Percentiles rank a stretch among this genome's conserved stretches.
phyloP scores from a whole-genome alignment of 2,888 invertebrate genomes.

The Chromoteleia sp. region DNA sequence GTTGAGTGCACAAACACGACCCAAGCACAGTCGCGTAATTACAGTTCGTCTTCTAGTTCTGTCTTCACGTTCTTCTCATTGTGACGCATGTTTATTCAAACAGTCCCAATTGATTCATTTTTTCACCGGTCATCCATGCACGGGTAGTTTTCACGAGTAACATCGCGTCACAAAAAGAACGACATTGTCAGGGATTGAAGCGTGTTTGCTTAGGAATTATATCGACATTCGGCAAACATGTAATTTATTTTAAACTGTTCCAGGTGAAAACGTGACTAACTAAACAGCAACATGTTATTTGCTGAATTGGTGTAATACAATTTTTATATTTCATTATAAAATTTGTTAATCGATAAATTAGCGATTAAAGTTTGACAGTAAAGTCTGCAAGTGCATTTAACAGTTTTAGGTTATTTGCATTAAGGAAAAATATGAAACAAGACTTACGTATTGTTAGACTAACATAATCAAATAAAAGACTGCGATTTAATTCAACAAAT shows the following conservation, averaged over 20 bases:
- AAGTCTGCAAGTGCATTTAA: no score
- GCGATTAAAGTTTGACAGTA: no score
- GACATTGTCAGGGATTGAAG: constrained; percentile 2
- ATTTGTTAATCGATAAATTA: no score
- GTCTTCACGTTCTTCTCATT: constrained; percentile 60
- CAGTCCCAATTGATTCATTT: constrained; percentile 56
- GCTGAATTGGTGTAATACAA: no score
- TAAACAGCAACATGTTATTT: no score
- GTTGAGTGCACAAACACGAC: constrained; percentile 73
- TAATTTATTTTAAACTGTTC: constrained; percentile 32
- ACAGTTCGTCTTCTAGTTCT: constrained; percentile 50
- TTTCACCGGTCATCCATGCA: constrained; percentile 19
- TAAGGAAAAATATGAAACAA: no score
- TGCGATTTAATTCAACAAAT: no score
- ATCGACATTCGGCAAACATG: constrained; percentile 26
- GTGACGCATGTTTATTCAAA: constrained; percentile 63
- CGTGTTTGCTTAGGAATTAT: constrained; percentile 31
- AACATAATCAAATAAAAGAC: no score
- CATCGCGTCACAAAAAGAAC: constrained; percentile 24
- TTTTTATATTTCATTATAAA: no score
- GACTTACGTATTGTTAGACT: no score
- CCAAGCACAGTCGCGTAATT: constrained; percentile 72
- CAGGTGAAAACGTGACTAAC: constrained; percentile 11
- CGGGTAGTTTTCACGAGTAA: constrained; percentile 27
- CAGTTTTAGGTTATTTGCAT: no score